A percentile compares a stretch with the other conserved stretches of the same genome.
Evolutionary conservation across 2,113 vertebrate genomes (phyloP).

Genomic region (Clarias macrocephalus): DNA sequence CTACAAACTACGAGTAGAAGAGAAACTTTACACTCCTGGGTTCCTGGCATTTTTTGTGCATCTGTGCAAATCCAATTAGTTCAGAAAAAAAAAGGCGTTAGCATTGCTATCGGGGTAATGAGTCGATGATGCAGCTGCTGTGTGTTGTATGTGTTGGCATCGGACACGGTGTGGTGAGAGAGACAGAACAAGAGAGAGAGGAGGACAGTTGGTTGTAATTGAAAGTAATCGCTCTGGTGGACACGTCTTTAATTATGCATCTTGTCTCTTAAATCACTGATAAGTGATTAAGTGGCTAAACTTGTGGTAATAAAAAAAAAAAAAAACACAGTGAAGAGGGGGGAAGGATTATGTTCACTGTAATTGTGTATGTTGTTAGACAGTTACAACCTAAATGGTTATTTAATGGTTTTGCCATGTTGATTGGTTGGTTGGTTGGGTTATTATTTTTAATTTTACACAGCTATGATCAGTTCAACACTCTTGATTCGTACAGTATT

Average conservation of each 20-base stretch:
- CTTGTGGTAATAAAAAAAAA: slow-evolving; percentile 40
- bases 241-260: slow-evolving; percentile 64
- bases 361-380: background rate
- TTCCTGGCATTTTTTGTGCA: background rate
- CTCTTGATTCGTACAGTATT: background rate
- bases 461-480: background rate
- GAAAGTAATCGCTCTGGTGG: slow-evolving; percentile 54
- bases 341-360: background rate
- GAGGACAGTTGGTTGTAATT: slow-evolving; percentile 48
- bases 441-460: background rate
- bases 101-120: slow-evolving; percentile 36
- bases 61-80: slow-evolving; percentile 24
- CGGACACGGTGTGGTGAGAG: background rate
- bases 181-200: slow-evolving; percentile 40
- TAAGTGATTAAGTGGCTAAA: slow-evolving; percentile 53
- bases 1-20: background rate
- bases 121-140: slow-evolving; percentile 31
- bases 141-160: slow-evolving; percentile 26
- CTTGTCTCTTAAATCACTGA: slow-evolving; percentile 57
- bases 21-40: background rate
- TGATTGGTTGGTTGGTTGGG: background rate
- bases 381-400: background rate
- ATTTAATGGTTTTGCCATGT: background rate
- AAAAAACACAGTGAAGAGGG: too few relatives aligned
- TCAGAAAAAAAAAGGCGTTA: slow-evolving; percentile 2